These are phyloP conservation scores for Australoheros facetus DNA, from an alignment of 2,797 vertebrate genomes.

Conservation along the genomic window DNA sequence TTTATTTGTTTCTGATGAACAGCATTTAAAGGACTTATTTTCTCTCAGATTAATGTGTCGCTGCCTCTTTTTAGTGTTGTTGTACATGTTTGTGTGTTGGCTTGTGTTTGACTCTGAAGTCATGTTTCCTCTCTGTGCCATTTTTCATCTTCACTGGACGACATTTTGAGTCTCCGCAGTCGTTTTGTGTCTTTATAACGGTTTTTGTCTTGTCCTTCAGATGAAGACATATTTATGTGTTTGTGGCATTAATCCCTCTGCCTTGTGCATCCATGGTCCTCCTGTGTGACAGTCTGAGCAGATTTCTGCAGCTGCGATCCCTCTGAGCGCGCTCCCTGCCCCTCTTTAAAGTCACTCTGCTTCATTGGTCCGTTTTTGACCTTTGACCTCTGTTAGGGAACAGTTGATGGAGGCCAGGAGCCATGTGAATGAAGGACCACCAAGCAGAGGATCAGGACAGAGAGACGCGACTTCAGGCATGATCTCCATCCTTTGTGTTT, in stretches of 20 bases:
- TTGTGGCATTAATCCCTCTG: neutral
- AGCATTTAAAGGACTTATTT: no score
- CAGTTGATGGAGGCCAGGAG: neutral
- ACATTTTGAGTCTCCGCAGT: neutral
- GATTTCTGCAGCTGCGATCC: neutral
- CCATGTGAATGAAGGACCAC: no score
- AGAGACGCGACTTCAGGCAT: neutral
- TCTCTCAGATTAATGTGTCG: neutral
- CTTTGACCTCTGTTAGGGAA: neutral
- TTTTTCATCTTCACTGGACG: neutral
- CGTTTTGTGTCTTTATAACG: neutral
- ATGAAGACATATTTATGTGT: neutral
- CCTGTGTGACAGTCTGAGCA: neutral
- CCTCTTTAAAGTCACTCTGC: neutral
- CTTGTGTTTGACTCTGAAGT: neutral
- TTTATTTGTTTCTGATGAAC: no score
- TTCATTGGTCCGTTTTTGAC: neutral
- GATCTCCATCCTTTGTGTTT: no score
- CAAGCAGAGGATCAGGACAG: rapidly evolving
- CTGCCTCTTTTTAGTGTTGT: neutral
- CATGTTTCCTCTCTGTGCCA: neutral
- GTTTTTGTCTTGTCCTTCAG: neutral
- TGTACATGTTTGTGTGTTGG: neutral
- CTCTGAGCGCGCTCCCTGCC: neutral
- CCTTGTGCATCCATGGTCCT: neutral